Conservation (phyloP, 23 tunicate genomes). For the Pegea sp. region DNA sequence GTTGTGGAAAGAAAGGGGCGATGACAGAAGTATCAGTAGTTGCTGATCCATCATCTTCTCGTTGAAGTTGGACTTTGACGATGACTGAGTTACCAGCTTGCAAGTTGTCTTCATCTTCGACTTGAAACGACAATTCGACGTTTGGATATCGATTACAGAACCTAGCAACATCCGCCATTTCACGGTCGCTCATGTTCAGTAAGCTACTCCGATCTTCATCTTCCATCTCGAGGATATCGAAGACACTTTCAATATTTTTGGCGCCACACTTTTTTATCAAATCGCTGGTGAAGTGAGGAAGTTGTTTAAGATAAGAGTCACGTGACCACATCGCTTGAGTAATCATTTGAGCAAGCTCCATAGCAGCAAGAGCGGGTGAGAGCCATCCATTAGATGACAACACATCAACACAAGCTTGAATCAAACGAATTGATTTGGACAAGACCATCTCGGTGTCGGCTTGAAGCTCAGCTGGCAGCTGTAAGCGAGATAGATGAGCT, state of each 20-base stretch:
- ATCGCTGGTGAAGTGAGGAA: conserved; percentile 75
- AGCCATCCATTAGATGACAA: conserved; percentile 97
- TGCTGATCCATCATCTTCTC: conserved; percentile 93
- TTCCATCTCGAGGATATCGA: conserved; percentile 96
- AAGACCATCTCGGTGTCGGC: conserved; percentile 75
- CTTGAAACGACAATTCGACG: conserved; percentile 39
- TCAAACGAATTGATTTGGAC: conserved; percentile 55
- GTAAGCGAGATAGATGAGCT: conserved; percentile 85
- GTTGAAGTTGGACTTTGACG: conserved; percentile 55
- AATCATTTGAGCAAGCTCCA: conserved; percentile 97
- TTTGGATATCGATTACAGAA: conserved; percentile 96
- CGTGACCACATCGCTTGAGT: conserved; percentile 98
- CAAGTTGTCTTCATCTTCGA: conserved; percentile 39
- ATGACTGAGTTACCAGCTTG: conserved; percentile 61
- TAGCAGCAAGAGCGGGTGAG: conserved; percentile 94
- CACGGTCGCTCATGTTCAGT: conserved; percentile 42
- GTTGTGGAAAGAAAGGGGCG: conserved; percentile 95
- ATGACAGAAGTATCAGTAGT: conserved; percentile 18
- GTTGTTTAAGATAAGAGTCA: conserved; percentile 86
- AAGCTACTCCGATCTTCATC: conserved; percentile 59
- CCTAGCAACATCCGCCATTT: conserved; percentile 95
- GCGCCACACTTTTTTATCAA: conserved; percentile 66
- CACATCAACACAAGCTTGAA: conserved; percentile 95
- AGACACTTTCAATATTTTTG: conserved; percentile 93
- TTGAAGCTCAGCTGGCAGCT: conserved; percentile 82